Percentiles rank a stretch among this genome's conserved stretches.
phyloP scores from a whole-genome alignment of 2,888 invertebrate genomes.

The Ormyrus rosae region DNA sequence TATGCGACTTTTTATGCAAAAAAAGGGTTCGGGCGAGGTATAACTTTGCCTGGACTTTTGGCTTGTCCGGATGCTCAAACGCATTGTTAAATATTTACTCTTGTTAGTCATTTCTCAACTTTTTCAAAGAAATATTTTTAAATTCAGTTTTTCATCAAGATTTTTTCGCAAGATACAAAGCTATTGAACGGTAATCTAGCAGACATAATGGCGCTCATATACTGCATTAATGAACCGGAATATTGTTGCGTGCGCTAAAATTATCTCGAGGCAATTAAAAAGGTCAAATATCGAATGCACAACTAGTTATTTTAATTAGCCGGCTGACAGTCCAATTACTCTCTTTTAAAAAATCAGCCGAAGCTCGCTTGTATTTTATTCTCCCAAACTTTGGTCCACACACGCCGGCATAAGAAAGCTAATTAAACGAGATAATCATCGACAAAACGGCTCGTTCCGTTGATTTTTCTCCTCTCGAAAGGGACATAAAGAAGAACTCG shows the following conservation, averaged over 20 bases:
- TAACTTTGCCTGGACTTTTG: too few relatives aligned
- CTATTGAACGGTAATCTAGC: too few relatives aligned
- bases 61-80: too few relatives aligned
- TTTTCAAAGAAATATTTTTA: too few relatives aligned
- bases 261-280: background rate
- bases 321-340: background rate
- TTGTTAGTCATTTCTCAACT: too few relatives aligned
- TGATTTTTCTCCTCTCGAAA: constrained; percentile 9
- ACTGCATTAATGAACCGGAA: too few relatives aligned
- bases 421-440: constrained; percentile 48
- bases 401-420: constrained; percentile 2
- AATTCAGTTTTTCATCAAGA: too few relatives aligned
- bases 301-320: background rate
- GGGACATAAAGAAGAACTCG: background rate
- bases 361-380: background rate
- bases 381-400: too few relatives aligned
- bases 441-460: constrained; percentile 12
- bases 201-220: too few relatives aligned
- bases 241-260: too few relatives aligned
- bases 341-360: background rate
- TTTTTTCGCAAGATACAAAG: too few relatives aligned
- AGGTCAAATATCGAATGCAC: background rate
- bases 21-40: background rate
- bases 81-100: too few relatives aligned
- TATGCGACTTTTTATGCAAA: constrained; percentile 58